These are phyloP conservation scores for Pegea sp. DNA, from an alignment of 23 tunicate species.

Conservation along the genomic window DNA sequence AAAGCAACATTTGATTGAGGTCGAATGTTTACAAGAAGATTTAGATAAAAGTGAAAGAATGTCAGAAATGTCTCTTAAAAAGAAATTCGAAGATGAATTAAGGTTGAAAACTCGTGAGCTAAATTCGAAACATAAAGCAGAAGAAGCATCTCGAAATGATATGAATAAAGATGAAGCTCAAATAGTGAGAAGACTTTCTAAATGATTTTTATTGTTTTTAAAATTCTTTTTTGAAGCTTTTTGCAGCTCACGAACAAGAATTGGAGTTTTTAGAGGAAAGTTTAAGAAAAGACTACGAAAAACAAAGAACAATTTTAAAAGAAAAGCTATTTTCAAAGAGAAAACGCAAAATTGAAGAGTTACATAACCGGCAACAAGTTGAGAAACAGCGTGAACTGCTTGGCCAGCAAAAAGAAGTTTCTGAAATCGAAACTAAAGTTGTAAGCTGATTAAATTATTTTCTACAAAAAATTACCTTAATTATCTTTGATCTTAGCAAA, in stretches of 20 bases:
- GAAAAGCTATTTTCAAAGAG: conserved; percentile 65
- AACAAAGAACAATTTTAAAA: conserved; percentile 44
- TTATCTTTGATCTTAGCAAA: background rate
- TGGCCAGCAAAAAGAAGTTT: conserved; percentile 67
- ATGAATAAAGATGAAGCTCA: conserved; percentile 48
- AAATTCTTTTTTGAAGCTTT: conserved; percentile 16
- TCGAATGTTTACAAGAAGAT: conserved; percentile 27
- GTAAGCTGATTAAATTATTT: conserved; percentile 18
- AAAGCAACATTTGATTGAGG: conserved; percentile 34
- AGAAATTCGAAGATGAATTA: conserved; percentile 44
- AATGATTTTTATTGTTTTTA: background rate
- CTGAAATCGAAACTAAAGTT: conserved; percentile 68
- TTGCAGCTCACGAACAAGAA: conserved; percentile 90
- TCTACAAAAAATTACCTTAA: background rate
- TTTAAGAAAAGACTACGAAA: conserved; percentile 30
- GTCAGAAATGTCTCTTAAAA: conserved; percentile 44
- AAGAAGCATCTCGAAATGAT: conserved; percentile 64
- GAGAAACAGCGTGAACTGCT: conserved; percentile 51
- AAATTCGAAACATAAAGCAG: conserved; percentile 72
- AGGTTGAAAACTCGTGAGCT: conserved; percentile 35
- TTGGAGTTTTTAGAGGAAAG: conserved; percentile 38
- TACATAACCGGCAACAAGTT: conserved; percentile 33
- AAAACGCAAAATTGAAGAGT: conserved; percentile 24
- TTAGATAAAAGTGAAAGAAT: conserved; percentile 33
- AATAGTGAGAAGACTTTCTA: conserved; percentile 15